These are phyloP conservation scores for Cryptotermes secundus DNA, from an alignment of 1,140 invertebrate species.

Conservation along the genomic window DNA sequence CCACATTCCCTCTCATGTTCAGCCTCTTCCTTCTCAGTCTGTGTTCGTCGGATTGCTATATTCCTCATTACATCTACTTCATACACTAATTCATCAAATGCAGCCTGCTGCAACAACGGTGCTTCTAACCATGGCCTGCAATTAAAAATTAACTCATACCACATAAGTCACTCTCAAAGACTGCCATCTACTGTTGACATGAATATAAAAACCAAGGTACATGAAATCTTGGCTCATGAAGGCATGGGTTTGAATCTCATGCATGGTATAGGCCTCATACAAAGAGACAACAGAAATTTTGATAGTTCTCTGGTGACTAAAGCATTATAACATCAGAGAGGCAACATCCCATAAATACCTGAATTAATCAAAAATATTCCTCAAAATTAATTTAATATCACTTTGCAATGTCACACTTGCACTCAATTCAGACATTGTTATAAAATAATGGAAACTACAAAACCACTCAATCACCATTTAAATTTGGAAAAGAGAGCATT, in stretches of 20 bases:
- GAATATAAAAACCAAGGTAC: background rate
- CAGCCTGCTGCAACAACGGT: conserved; percentile 73
- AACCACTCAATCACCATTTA: no score
- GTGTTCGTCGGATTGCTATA: conserved; percentile 54
- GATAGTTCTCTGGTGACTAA: no score
- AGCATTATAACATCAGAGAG: no score
- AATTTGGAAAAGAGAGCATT: no score
- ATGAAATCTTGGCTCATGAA: background rate
- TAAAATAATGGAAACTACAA: no score
- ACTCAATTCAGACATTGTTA: no score
- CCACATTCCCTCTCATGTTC: conserved; percentile 30
- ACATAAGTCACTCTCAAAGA: conserved; percentile 27
- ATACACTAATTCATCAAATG: conserved; percentile 80
- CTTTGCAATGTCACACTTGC: no score
- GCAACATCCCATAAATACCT: no score
- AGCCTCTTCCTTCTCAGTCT: conserved; percentile 36
- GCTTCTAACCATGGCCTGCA: conserved; percentile 52
- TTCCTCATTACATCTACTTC: conserved; percentile 82
- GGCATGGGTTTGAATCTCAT: background rate
- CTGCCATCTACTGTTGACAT: background rate
- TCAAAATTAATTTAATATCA: no score
- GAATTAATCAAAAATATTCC: no score
- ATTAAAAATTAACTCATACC: conserved; percentile 25
- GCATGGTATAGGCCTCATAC: no score
- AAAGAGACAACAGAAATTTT: no score